Percentiles rank a stretch among this genome's conserved stretches.
Evolutionary conservation across 1,140 invertebrate species (phyloP).

Genomic region (Aphelenchoides besseyi): DNA sequence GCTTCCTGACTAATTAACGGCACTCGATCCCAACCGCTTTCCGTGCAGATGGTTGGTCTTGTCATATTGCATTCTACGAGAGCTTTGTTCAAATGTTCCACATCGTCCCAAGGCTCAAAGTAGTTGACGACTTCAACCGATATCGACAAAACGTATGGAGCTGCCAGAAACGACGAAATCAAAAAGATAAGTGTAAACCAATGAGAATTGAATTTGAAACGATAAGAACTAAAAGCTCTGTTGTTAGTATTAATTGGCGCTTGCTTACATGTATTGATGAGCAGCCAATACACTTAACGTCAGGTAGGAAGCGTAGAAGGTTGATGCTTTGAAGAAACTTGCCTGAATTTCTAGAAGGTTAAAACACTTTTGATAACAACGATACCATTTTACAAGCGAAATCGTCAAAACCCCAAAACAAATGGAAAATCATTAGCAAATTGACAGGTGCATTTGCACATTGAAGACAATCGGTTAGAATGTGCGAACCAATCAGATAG

Average conservation of each 20-base stretch:
- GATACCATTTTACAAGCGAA: constrained; percentile 4
- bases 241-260: neutral
- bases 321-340: neutral
- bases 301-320: neutral
- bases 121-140: constrained; percentile 4
- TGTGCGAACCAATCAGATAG: neutral
- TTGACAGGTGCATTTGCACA: neutral
- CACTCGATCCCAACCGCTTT: constrained; percentile 3
- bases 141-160: neutral
- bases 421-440: neutral
- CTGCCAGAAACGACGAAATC: neutral
- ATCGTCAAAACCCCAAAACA: constrained; percentile 1
- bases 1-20: constrained; percentile 14
- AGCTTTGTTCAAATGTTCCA: neutral
- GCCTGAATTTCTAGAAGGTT: neutral
- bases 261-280: constrained; percentile 5
- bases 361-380: neutral
- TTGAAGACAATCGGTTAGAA: neutral
- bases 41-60: neutral
- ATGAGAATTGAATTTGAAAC: constrained; percentile 12
- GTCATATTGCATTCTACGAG: constrained; percentile 9
- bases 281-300: constrained; percentile 9
- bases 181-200: neutral
- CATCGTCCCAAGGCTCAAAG: constrained; percentile 14
- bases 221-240: neutral